Evolutionary conservation across 2,888 invertebrate genomes (phyloP).

Genomic region (Morinoia aosen): DNA sequence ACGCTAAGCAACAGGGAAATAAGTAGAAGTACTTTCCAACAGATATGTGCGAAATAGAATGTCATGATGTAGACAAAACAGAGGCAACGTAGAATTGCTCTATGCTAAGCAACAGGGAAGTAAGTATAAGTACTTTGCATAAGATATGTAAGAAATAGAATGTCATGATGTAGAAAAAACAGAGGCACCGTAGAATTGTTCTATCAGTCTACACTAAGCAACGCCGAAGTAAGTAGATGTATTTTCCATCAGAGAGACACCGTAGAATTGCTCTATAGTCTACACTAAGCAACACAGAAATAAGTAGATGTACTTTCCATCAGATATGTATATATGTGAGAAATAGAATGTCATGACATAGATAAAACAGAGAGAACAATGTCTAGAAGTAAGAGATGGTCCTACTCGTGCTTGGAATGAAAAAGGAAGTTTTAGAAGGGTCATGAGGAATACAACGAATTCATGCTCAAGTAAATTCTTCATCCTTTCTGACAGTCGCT

Average conservation of each 20-base stretch:
- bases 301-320: background rate
- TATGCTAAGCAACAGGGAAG: background rate
- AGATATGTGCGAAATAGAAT: background rate
- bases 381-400: no score
- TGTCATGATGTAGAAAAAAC: background rate
- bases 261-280: background rate
- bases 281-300: background rate
- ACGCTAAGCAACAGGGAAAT: background rate
- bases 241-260: background rate
- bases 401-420: no score
- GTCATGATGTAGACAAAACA: background rate
- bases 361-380: background rate
- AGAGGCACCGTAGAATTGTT: background rate
- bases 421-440: no score
- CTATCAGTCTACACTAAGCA: background rate
- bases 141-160: background rate
- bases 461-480: no score
- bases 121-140: background rate
- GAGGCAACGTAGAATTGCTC: background rate
- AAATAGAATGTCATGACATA: background rate
- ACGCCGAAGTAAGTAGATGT: background rate
- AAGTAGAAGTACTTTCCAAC: background rate
- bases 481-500: no score
- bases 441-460: no score
- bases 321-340: background rate